Conservation (phyloP, 2,888 invertebrate species). For the Argyresthia goedartella region DNA sequence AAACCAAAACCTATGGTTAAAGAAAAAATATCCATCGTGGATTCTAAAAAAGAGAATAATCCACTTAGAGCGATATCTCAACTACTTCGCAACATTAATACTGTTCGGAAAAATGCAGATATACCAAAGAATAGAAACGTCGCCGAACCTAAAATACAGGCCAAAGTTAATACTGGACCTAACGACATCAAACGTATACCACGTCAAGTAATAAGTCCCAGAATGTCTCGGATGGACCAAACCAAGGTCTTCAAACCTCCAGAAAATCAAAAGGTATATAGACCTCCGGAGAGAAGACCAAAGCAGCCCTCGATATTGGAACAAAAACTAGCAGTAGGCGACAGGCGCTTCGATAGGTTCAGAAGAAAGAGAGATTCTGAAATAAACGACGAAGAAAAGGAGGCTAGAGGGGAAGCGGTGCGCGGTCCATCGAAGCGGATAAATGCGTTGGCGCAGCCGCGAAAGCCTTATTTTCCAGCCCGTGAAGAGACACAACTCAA, state of each 20-base stretch:
- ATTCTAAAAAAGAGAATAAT: conserved; percentile 18
- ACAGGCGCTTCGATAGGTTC: background rate
- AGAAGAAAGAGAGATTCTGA: background rate
- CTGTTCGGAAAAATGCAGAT: conserved; percentile 30
- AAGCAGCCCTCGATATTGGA: conserved; percentile 13
- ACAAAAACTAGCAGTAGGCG: conserved; percentile 9
- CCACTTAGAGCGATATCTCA: conserved; percentile 55
- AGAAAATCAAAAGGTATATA: conserved; percentile 16
- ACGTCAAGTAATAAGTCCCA: too few relatives aligned
- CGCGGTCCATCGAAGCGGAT: conserved; percentile 46
- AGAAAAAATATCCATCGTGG: background rate
- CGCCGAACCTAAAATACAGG: background rate
- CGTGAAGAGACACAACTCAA: conserved; percentile 38
- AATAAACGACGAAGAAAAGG: conserved; percentile 46
- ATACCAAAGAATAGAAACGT: background rate
- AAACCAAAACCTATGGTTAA: background rate
- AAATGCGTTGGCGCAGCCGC: conserved; percentile 51
- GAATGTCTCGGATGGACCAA: too few relatives aligned
- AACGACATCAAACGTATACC: too few relatives aligned
- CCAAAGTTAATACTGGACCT: too few relatives aligned
- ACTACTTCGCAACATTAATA: conserved; percentile 47
- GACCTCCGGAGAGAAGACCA: background rate
- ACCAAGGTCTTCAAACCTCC: background rate
- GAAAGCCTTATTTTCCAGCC: conserved; percentile 40
- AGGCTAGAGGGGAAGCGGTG: conserved; percentile 59